phyloP scores from a whole-genome alignment of 2,888 invertebrate genomes.

The Mimachlamys varia region DNA sequence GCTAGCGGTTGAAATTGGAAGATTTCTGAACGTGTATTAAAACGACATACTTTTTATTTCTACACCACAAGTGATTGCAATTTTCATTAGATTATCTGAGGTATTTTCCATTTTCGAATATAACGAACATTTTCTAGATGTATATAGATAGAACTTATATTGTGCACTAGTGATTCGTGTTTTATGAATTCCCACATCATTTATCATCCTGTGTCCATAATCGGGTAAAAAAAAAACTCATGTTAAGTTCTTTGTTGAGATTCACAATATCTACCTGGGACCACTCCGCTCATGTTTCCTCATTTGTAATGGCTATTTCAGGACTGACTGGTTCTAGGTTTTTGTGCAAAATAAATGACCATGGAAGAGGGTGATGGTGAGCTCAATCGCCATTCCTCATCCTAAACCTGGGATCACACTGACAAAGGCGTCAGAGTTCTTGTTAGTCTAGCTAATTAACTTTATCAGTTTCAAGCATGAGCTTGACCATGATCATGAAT shows the following conservation, averaged over 20 bases:
- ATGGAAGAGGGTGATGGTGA: slow-evolving; percentile 9
- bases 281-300: neutral
- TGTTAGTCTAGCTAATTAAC: slow-evolving; percentile 13
- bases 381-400: neutral
- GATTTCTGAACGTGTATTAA: neutral
- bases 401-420: neutral
- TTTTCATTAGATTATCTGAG: neutral
- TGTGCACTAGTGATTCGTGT: too few species aligned
- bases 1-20: neutral
- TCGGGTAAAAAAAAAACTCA: too few species aligned
- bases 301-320: neutral
- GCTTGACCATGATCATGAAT: slow-evolving; percentile 30
- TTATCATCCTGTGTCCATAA: neutral
- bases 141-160: too few species aligned
- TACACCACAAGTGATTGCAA: neutral
- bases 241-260: too few species aligned
- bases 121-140: neutral
- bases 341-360: slow-evolving; percentile 23
- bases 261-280: neutral
- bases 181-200: neutral
- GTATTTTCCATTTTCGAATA: neutral
- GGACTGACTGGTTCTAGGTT: neutral
- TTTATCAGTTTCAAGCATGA: slow-evolving; percentile 25
- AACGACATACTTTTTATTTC: neutral
- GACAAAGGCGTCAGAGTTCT: slow-evolving; percentile 19